Evolutionary conservation across 2,113 vertebrate genomes (phyloP), one percentile per base, ranked within the genome.

Genomic region (Gobio gobio): DNA sequence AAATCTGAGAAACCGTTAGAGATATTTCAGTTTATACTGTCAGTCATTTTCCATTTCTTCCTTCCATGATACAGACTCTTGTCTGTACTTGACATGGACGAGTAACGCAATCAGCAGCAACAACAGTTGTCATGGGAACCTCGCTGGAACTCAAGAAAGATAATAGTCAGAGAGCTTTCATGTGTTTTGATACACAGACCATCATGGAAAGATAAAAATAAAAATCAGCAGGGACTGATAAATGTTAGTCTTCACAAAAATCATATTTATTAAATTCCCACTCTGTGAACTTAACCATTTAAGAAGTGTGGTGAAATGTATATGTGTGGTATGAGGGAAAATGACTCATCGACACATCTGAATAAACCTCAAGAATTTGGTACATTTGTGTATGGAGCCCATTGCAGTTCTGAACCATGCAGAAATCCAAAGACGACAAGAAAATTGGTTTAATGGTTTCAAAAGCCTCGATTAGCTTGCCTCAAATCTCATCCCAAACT

Each of bases 111-210:
- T 68, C 61, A 82, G 12, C 10, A 45, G 13, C 40, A 80, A 47
- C 33, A 80, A 80, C 59, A 82, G 79, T 82, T 82, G 79, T 68
- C 26, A 51, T 68, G 43, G 79, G 45, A 82, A 82, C 79, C 45
- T 33, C 24, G 68, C 26, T 54, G 3, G 5, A 82, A 68, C 16
- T 81, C 10, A 66, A 81, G 24, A 63, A 79, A 61, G 36, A 79
- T 63, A 63, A 49, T 49, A 29, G n/a, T 66, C 78, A 78, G 9
- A 16, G 33, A 61, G 22, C 13, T 45, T 63, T 79, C 22, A 49
- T 79, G 77, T 63, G 56, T 79, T 78, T 77, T 78, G 56, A 61
- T 45, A 59, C 59, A 64, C 13, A 64, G 59, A 20, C n/a, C 29
- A 63, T 20, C 24, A 47, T 64, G 16, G 8, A 29, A 8, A 26